phyloP scores from a whole-genome alignment of 1,140 invertebrate genomes.

The Leptoteleia sp. region DNA sequence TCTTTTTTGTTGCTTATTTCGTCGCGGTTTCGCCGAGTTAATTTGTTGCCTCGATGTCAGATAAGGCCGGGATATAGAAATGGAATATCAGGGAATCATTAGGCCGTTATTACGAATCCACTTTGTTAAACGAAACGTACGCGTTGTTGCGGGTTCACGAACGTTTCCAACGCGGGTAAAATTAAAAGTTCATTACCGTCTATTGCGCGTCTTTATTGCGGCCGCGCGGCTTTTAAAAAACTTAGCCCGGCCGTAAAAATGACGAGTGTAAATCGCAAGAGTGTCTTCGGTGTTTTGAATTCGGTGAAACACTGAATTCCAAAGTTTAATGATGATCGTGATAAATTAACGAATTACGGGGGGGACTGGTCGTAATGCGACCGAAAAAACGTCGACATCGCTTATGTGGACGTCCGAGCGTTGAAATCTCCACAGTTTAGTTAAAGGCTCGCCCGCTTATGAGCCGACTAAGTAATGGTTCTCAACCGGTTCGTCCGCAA shows the following conservation, averaged over 20 bases:
- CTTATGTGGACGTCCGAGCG: constrained; percentile 57
- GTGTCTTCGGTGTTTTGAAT: constrained; percentile 18
- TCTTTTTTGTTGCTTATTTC: neutral
- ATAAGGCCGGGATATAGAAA: constrained; percentile 1
- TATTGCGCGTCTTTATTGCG: constrained; percentile 28
- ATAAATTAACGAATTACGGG: constrained; percentile 64
- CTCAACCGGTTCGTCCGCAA: constrained; percentile 70
- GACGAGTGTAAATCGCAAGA: constrained; percentile 7
- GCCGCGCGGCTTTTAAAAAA: constrained; percentile 1
- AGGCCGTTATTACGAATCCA: neutral
- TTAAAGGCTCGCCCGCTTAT: constrained; percentile 64
- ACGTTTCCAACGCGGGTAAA: neutral
- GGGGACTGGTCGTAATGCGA: constrained; percentile 23
- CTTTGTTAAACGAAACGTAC: constrained; percentile 1
- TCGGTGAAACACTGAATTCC: constrained; percentile 24
- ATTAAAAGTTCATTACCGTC: constrained; percentile 41
- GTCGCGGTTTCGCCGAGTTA: neutral
- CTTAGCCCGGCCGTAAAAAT: constrained; percentile 14
- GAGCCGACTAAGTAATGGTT: constrained; percentile 67
- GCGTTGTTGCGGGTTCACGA: neutral
- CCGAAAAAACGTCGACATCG: constrained; percentile 51
- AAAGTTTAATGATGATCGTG: constrained; percentile 49
- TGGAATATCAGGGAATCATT: neutral
- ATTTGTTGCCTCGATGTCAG: constrained; percentile 4
- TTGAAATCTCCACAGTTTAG: constrained; percentile 70